Percentiles rank a stretch among this genome's conserved stretches.
Conservation (phyloP, 2,888 invertebrate species). For the Nudaria mundana region DNA sequence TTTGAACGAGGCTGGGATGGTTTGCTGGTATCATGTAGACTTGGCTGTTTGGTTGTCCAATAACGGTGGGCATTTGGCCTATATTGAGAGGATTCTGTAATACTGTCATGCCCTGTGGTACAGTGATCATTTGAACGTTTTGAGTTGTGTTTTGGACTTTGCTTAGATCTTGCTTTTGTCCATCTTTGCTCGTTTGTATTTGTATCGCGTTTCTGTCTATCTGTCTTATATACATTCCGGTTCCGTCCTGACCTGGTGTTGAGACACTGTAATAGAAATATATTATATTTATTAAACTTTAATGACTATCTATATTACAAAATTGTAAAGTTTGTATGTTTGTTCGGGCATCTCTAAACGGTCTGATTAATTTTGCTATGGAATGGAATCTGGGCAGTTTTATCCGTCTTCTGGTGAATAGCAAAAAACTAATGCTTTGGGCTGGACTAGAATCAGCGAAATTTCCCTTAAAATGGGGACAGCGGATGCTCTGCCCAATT, state of each 20-base stretch:
- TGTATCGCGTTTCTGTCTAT: constrained; percentile 71
- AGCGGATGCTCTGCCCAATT: too few species aligned
- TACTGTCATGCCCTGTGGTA: constrained; percentile 73
- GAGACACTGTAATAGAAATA: constrained; percentile 52
- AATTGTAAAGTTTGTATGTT: too few species aligned
- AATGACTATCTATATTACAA: not conserved
- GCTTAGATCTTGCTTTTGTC: constrained; percentile 62
- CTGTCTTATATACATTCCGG: constrained; percentile 73
- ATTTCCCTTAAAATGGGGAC: too few species aligned
- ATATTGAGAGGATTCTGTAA: constrained; percentile 69
- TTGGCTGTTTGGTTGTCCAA: constrained; percentile 70
- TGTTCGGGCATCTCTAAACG: too few species aligned
- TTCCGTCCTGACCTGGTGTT: constrained; percentile 57
- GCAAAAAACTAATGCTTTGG: too few species aligned
- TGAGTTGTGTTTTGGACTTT: constrained; percentile 65
- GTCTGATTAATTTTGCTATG: too few species aligned
- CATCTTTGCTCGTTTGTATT: constrained; percentile 65
- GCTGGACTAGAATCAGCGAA: too few species aligned
- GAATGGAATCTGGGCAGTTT: too few species aligned
- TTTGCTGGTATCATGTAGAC: constrained; percentile 75
- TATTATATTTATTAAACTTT: not conserved
- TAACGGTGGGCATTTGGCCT: constrained; percentile 62
- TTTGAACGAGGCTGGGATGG: constrained; percentile 62
- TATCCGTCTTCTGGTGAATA: too few species aligned
- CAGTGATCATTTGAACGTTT: constrained; percentile 75